Base-by-base conservation (phyloP, 1,140 invertebrate species). In the Vanessa atalanta region DNA sequence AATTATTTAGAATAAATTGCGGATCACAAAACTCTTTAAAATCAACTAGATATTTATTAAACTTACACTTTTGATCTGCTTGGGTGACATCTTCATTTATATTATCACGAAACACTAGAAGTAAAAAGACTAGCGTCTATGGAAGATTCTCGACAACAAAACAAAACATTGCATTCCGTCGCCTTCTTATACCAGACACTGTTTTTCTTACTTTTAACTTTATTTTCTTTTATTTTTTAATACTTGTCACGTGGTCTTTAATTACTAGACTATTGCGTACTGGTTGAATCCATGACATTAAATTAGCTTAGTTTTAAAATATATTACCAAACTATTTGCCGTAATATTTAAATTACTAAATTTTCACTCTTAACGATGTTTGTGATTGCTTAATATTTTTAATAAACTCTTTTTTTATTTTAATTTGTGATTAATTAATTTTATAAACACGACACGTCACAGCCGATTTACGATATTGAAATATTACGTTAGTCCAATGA, bases 51-150 rank as follows among this genome's bases (percentile, higher is more conserved):
- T 53, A 60, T 61, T 70, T 65, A 68, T 20, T 60, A 72, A 63
- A 89, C 87, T 89, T 77, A 89, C 87, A 47, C 80, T 70, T 37
- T 75, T 72, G 67, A 80, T 83, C 60, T 82, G 79, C 65, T 85
- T 87, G 50, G 83, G 83, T 31, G 86, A 83, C 86, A 89, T 89
- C 8, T 70, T 26, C 20, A 63, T 8, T 23, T 43, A 43, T 43
- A 23, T 23, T 65, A 47, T 65, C 61, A 64, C n/a, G 15, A 37
- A 31, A 77, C 71, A 69, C 37, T 47, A 69, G 73, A 57, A 43
- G 37, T 43, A 43, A 43, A 11, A 43, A 23, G 5, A 26, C 53
- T 57, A 57, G 9, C 16, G 16, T 3, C 20, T 23, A 57, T 57
- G 20, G 53, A 57, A 57, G 11, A 57, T 57, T 57, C 53, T 23